Conservation (phyloP, 1,140 invertebrate species). For the Trissolcus basalis region DNA sequence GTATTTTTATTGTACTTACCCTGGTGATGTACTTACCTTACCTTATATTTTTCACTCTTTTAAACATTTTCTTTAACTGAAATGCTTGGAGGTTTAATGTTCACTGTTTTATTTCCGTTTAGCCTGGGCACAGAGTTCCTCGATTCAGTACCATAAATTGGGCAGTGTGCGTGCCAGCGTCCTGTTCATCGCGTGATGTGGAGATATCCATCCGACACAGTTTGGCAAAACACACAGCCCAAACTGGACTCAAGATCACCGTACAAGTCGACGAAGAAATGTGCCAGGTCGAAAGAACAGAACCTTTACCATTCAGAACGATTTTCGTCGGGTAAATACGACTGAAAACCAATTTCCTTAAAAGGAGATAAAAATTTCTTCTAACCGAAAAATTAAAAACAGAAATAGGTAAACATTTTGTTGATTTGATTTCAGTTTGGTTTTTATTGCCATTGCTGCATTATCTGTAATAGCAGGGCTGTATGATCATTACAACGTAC, state of each 20-base stretch:
- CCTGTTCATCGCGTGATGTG: conserved; percentile 78
- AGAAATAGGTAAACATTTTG: conserved; percentile 11
- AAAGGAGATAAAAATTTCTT: too few species aligned
- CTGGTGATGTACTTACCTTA: not conserved
- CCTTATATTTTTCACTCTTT: not conserved
- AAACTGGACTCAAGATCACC: conserved; percentile 75
- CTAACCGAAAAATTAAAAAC: not conserved
- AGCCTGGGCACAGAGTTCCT: conserved; percentile 82
- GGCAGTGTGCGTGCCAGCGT: conserved; percentile 80
- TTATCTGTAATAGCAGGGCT: conserved; percentile 66
- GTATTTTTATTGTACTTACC: too few species aligned
- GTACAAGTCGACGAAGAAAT: conserved; percentile 79
- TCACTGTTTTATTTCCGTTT: conserved; percentile 34
- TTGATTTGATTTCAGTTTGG: conserved; percentile 57
- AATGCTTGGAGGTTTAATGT: not conserved
- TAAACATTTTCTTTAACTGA: not conserved
- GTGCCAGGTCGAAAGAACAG: conserved; percentile 76
- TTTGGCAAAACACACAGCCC: conserved; percentile 69
- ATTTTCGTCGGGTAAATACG: conserved; percentile 74
- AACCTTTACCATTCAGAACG: conserved; percentile 69
- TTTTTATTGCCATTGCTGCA: conserved; percentile 63
- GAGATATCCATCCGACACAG: conserved; percentile 76
- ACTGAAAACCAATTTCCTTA: too few species aligned
- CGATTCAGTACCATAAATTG: conserved; percentile 80
- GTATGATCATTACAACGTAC: conserved; percentile 67